Conservation (phyloP, 2,113 vertebrate species). For the Dasyurus viverrinus region DNA sequence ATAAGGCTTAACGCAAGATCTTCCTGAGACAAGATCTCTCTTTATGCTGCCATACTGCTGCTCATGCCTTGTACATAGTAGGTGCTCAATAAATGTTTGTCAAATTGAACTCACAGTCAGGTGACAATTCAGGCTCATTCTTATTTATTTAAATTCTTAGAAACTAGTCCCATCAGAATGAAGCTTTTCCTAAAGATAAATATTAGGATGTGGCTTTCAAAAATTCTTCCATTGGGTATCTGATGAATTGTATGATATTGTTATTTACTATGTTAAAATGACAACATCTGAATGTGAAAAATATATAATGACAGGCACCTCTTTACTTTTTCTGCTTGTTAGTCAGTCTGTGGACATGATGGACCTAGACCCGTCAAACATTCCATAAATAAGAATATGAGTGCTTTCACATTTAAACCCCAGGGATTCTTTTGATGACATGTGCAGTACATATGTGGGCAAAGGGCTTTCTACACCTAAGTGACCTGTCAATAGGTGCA, state of each 20-base stretch:
- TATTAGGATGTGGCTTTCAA: not conserved
- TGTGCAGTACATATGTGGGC: not conserved
- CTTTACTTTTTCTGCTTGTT: constrained; percentile 2
- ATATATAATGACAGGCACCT: constrained; percentile 1
- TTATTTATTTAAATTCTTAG: not conserved
- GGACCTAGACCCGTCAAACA: constrained; percentile 23
- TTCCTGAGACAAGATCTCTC: not conserved
- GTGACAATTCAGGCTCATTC: not conserved
- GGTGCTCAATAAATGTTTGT: not conserved
- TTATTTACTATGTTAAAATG: not conserved
- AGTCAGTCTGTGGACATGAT: not conserved
- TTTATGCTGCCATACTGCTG: not conserved
- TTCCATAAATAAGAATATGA: constrained; percentile 14
- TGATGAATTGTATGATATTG: not conserved
- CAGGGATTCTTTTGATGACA: not conserved
- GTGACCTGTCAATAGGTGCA: not conserved
- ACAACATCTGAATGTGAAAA: not conserved
- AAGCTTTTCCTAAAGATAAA: not conserved
- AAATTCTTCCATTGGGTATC: not conserved
- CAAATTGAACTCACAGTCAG: constrained; percentile 25
- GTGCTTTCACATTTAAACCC: not conserved
- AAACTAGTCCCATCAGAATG: not conserved
- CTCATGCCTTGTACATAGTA: not conserved
- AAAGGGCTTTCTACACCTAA: constrained; percentile 35
- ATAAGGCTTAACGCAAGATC: not conserved